Evolutionary conservation across 2,797 vertebrate species (phyloP), one percentile per base, ranked within the genome.

Genomic region (Mastacembelus armatus): DNA sequence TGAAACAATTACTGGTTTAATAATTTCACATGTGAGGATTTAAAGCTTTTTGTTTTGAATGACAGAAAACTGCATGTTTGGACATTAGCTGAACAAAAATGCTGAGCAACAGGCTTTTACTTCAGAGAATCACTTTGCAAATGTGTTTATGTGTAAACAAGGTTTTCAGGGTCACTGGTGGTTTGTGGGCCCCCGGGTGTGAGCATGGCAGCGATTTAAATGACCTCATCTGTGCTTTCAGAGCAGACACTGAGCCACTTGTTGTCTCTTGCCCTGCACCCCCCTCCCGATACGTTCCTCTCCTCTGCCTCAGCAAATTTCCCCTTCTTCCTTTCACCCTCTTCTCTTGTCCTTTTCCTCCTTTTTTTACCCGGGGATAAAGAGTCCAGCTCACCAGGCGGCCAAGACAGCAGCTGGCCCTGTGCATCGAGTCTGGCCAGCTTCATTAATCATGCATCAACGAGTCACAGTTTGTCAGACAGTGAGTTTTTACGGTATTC

Each of bases 201-300:
- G 78, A 81, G 65, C 11, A 60, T 61, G 26, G 42, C 50, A 47
- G 63, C 35, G 18, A 50, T 85, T 89, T 77, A 81, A 84, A 86
- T 74, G 58, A 80, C 45, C 54, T 82, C 72, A 76, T 85, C 65
- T 63, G 69, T 56, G 66, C 65, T 27, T 74, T 76, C 19, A 77
- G 55, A 30, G 51, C 40, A 14, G 67, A 89, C 85, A 88, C 75
- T 69, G 84, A 45, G 22, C 44, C 83, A 67, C 86, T 88, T 88
- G 88, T 83, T 75, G 73, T 62, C 59, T 7, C 8, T 30, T 16
- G 64, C 32, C 62, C 62, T 14, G 2, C 9, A 1, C 5, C 14
- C 62, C 57, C 71, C 71, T 56, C 63, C 49, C 15, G 10, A 64
- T 33, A 54, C 61, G 43, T 78, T 77, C 80, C 67, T 79, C 78